These are phyloP conservation scores for Gila orcuttii DNA, from an alignment of 2,113 vertebrate genomes.

Conservation along the genomic window DNA sequence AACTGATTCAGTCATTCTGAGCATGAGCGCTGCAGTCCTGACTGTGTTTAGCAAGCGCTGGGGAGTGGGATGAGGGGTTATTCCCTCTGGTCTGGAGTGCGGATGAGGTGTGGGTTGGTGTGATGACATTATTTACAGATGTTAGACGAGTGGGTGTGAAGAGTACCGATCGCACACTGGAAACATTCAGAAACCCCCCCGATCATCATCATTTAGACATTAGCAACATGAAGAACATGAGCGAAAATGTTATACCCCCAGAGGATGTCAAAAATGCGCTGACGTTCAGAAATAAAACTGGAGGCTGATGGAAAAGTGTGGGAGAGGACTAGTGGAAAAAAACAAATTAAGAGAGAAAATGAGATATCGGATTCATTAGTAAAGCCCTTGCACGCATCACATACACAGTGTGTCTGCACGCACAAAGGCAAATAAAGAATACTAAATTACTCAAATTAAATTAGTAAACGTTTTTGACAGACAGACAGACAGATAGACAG, in stretches of 20 bases:
- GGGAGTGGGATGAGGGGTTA: background rate
- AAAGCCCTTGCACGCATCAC: too few species aligned
- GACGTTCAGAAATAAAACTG: background rate
- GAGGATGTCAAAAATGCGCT: conserved; percentile 19
- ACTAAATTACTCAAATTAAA: background rate
- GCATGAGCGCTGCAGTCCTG: background rate
- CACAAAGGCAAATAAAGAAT: background rate
- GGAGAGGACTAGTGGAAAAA: background rate
- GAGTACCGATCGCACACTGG: background rate
- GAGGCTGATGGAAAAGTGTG: conserved; percentile 3
- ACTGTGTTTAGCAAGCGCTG: background rate
- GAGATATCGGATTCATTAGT: background rate
- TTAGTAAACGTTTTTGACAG: too few species aligned
- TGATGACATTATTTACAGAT: conserved; percentile 15
- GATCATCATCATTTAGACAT: background rate
- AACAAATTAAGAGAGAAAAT: background rate
- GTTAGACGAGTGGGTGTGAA: conserved; percentile 2
- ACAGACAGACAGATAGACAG: too few species aligned
- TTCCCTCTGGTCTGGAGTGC: background rate
- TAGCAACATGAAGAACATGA: background rate
- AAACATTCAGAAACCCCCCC: background rate
- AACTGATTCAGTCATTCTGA: conserved; percentile 54
- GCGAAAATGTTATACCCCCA: background rate
- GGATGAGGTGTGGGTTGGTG: background rate
- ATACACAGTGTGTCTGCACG: background rate